Base-by-base conservation (phyloP, 2,888 invertebrate species). In the Parnassius apollo region DNA sequence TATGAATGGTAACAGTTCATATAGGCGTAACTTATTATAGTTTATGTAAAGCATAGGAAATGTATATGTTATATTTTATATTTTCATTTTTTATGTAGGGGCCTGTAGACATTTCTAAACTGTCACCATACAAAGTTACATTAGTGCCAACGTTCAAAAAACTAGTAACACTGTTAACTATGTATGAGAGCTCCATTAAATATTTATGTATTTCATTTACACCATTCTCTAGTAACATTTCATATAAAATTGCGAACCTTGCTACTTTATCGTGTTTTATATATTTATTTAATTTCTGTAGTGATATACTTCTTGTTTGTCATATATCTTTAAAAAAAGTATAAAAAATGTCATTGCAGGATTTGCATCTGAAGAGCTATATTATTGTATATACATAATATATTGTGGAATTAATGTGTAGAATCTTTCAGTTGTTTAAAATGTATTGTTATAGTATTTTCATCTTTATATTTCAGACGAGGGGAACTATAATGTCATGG, bases 31-130 rank as follows among this genome's bases (percentile, higher is more conserved):
- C 86, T 88, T 89, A 84, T 81, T 81, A 85, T 88, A 90, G 90
- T 89, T 89, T 87, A 87, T 88, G 82, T 90, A 88, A 89, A 81
- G 78, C 84, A 79, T 91, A 90, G 86, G 89, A 88, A 85, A 82
- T 87, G 88, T 90, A 88, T 88, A 80, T 86, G 85, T 85, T 88
- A 85, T 88, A 86, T 88, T 88, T 86, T 87, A 83, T 87, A 82
- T 82, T 81, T 80, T 86, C 79, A 77, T 86, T 84, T 85, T 79
- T 77, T 76, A 69, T 72, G 75, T 78, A 76, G 71, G 63, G 66
- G 69, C 67, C 64, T 45, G 59, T 55, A 25, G n/a, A 53, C 49
- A 50, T 62, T 55, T 60, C 18, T 46, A 42, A 59, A 67, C 65
- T 49, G 63, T 59, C 63, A 60, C 59, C 65, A 58, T 68, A 69